A percentile compares a stretch with the other conserved stretches of the same genome.
These are phyloP conservation scores for Plectrocnemia conspersa DNA, from an alignment of 1,140 invertebrate species.

Conservation along the genomic window DNA sequence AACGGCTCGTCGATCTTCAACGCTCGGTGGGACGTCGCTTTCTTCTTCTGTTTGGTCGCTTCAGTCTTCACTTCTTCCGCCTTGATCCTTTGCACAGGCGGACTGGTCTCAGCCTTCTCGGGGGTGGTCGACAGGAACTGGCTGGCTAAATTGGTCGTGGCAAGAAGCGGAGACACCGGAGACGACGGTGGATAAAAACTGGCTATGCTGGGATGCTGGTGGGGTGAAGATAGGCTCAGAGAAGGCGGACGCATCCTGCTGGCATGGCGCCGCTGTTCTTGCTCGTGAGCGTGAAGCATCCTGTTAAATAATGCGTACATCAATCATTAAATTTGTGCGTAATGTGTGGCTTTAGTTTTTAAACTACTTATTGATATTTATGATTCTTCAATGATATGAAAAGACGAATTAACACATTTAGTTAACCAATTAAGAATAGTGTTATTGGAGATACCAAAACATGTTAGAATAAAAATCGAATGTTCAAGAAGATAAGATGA, in stretches of 20 bases:
- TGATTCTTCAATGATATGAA: too few species aligned
- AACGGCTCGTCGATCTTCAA: conserved; percentile 1
- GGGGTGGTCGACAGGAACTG: conserved; percentile 5
- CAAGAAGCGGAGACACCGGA: conserved; percentile 5
- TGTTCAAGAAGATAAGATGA: too few species aligned
- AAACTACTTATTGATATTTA: too few species aligned
- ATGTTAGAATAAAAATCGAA: too few species aligned
- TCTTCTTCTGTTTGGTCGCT: not conserved
- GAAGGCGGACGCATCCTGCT: not conserved
- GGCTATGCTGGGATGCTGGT: not conserved
- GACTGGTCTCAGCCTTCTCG: not conserved
- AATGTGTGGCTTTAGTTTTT: too few species aligned
- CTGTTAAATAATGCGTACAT: not conserved
- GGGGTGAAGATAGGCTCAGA: conserved; percentile 1
- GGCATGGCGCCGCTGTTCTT: conserved; percentile 6
- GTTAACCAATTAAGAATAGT: too few species aligned
- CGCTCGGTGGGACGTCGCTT: not conserved
- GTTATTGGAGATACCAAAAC: too few species aligned
- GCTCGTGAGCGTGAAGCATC: conserved; percentile 14
- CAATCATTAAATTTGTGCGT: too few species aligned
- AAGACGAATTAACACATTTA: too few species aligned
- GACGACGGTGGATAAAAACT: conserved; percentile 6
- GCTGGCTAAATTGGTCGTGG: not conserved
- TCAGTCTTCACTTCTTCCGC: not conserved
- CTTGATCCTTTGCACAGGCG: not conserved